Conservation (phyloP, 2,797 vertebrate species). For the Pteropus rufus region DNA sequence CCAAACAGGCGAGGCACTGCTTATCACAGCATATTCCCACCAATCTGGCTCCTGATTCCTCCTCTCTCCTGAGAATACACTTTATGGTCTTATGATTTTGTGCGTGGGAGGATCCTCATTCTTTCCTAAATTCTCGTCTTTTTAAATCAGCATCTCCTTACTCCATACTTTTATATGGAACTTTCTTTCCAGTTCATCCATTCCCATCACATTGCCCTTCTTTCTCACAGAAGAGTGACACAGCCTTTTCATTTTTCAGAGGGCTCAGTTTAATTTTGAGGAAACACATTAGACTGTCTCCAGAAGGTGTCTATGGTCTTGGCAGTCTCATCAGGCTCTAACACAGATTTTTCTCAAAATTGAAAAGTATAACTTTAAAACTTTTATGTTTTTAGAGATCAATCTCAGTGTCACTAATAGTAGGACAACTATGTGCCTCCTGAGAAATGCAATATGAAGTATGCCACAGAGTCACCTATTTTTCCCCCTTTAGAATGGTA, state of each 20-base stretch:
- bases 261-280: neutral
- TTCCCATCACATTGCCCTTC: neutral
- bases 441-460: neutral
- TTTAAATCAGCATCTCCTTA: neutral
- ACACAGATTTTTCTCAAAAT: neutral
- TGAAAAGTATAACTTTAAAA: neutral
- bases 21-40: neutral
- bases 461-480: neutral
- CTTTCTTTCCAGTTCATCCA: neutral
- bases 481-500: neutral
- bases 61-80: accelerated
- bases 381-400: neutral
- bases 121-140: neutral
- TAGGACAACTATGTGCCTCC: neutral
- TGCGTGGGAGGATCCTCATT: neutral
- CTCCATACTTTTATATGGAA: neutral
- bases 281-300: neutral
- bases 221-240: neutral
- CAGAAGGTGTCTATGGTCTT: neutral
- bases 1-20: accelerated
- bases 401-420: neutral
- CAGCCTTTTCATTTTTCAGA: neutral
- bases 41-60: neutral
- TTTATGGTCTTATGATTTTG: neutral
- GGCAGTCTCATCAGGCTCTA: neutral